A percentile compares a stretch with the other conserved stretches of the same genome.
These are phyloP conservation scores for Drosophila neonasuta DNA, from an alignment of 2,888 invertebrate genomes.

Conservation along the genomic window DNA sequence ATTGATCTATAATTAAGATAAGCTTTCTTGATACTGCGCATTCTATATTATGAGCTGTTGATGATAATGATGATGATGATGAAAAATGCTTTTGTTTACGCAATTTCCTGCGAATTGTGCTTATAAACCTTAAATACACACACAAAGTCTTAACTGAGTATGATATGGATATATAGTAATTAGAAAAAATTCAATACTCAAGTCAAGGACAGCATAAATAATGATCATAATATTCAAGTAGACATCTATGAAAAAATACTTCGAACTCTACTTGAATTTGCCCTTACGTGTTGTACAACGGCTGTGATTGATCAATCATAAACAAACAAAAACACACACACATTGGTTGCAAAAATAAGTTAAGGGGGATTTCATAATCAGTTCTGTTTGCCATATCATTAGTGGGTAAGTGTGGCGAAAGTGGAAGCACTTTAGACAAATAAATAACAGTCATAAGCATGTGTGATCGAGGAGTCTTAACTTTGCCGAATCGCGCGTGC, in stretches of 20 bases:
- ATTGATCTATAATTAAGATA: conserved; percentile 76
- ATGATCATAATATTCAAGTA: neutral
- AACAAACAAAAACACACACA: conserved; percentile 8
- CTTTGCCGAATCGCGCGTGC: conserved; percentile 10
- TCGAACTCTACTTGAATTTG: neutral
- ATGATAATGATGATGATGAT: conserved; percentile 8
- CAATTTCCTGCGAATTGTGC: conserved; percentile 49
- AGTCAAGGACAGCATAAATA: conserved; percentile 36
- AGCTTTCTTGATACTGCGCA: conserved; percentile 51
- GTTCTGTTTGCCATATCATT: conserved; percentile 45
- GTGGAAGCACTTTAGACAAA: conserved; percentile 25
- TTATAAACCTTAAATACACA: conserved; percentile 37
- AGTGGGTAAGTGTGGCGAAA: conserved; percentile 47
- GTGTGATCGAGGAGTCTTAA: conserved; percentile 34
- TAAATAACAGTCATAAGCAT: conserved; percentile 28
- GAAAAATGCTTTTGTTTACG: conserved; percentile 58
- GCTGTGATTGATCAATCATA: conserved; percentile 55
- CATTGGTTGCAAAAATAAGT: neutral
- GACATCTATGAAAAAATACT: neutral
- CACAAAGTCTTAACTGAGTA: neutral
- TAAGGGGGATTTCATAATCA: conserved; percentile 40
- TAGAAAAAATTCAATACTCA: conserved; percentile 21
- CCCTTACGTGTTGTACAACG: neutral
- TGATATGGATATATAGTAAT: conserved; percentile 31
- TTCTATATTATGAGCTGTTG: neutral